These are phyloP conservation scores for Anarrhichthys ocellatus DNA, from an alignment of 2,113 vertebrate species.

Conservation along the genomic window DNA sequence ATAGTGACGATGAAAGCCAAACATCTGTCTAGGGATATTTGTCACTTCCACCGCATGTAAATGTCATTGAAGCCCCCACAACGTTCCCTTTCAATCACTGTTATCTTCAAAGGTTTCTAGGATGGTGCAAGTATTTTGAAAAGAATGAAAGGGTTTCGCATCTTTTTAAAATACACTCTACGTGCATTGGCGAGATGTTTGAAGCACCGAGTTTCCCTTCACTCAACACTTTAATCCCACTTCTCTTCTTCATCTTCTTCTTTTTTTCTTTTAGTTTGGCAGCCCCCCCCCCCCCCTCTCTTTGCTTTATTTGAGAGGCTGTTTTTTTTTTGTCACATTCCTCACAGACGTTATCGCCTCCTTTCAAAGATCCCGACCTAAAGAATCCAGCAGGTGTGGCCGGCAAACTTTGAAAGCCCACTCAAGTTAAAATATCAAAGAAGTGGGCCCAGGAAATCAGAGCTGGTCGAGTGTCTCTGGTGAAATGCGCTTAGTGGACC, in stretches of 20 bases:
- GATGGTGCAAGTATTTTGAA: slow-evolving; percentile 64
- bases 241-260: background rate
- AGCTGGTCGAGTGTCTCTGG: slow-evolving; percentile 31
- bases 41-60: slow-evolving; percentile 53
- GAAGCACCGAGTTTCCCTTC: slow-evolving; percentile 43
- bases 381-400: slow-evolving; percentile 33
- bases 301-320: slow-evolving; percentile 12
- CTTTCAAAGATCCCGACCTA: slow-evolving; percentile 32
- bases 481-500: slow-evolving; percentile 43
- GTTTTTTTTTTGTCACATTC: slow-evolving; percentile 20
- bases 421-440: slow-evolving; percentile 56
- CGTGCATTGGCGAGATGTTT: slow-evolving; percentile 49
- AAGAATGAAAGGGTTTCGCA: slow-evolving; percentile 67
- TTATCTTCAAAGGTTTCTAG: slow-evolving; percentile 77
- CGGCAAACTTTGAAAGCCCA: slow-evolving; percentile 15
- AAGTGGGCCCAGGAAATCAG: slow-evolving; percentile 37
- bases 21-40: slow-evolving; percentile 48
- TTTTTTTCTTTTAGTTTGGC: background rate
- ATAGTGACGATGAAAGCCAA: slow-evolving; percentile 33
- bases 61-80: slow-evolving; percentile 61
- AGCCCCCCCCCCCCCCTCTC: background rate
- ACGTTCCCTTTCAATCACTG: slow-evolving; percentile 24
- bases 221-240: slow-evolving; percentile 39
- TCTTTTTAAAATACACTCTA: slow-evolving; percentile 62
- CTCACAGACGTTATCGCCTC: slow-evolving; percentile 23